phyloP scores from a whole-genome alignment of 64 coral and sea anemone species.

The Acropora tenuis region DNA sequence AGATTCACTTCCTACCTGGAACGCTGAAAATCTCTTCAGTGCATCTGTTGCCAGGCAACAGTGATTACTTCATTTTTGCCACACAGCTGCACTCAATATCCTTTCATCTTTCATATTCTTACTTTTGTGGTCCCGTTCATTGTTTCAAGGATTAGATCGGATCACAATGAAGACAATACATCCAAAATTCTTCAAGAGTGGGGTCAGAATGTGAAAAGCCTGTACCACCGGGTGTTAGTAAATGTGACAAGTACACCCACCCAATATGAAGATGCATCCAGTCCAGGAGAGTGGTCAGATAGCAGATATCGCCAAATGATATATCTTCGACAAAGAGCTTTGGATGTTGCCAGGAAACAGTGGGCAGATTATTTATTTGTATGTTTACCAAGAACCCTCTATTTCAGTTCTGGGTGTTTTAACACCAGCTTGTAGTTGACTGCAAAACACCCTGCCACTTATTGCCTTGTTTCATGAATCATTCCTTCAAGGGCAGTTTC shows the following conservation, averaged over 20 bases:
- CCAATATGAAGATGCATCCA: slow-evolving; percentile 58
- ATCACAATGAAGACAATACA: slow-evolving; percentile 95
- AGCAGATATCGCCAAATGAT: slow-evolving; percentile 70
- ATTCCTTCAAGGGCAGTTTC: too few species aligned
- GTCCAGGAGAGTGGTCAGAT: slow-evolving; percentile 69
- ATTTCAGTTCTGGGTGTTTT: too few species aligned
- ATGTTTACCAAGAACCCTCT: slow-evolving; percentile 7
- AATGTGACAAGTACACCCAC: slow-evolving; percentile 70
- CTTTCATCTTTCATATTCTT: background rate
- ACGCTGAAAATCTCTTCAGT: too few species aligned
- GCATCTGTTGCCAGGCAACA: too few species aligned
- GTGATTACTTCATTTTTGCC: too few species aligned
- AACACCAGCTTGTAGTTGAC: too few species aligned
- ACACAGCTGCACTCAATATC: too few species aligned
- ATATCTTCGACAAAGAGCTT: slow-evolving; percentile 77
- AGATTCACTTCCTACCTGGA: too few species aligned
- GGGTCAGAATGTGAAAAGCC: slow-evolving; percentile 69
- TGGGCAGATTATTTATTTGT: slow-evolving; percentile 99
- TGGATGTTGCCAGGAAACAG: slow-evolving; percentile 85
- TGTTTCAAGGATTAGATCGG: slow-evolving; percentile 81
- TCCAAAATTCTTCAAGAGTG: slow-evolving; percentile 77
- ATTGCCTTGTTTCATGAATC: too few species aligned
- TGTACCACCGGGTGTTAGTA: slow-evolving; percentile 89
- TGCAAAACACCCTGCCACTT: too few species aligned
- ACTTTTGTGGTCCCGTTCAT: background rate